Conservation (phyloP, 2,113 vertebrate species). For the Grammomys surdaster region DNA sequence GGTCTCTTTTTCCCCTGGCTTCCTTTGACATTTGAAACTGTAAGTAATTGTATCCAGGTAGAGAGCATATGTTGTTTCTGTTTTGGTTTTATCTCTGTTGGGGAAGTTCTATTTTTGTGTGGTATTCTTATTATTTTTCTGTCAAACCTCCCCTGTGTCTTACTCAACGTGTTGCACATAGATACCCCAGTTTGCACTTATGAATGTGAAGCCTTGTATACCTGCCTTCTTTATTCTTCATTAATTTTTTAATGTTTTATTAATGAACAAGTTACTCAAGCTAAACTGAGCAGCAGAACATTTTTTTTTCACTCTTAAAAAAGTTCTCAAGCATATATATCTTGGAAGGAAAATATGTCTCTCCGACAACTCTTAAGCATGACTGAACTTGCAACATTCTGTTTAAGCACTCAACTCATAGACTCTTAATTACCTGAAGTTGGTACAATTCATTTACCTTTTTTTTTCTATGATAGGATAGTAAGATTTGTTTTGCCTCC, state of each 20-base stretch:
- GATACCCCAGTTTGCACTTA: neutral
- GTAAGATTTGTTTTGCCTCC: neutral
- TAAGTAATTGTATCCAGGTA: neutral
- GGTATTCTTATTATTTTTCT: neutral
- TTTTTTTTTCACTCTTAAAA: slow-evolving; percentile 21
- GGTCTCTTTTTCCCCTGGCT: neutral
- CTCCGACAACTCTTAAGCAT: slow-evolving; percentile 21
- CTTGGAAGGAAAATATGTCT: neutral
- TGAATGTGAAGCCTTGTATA: slow-evolving; percentile 50
- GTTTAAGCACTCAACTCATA: slow-evolving; percentile 24
- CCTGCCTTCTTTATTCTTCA: slow-evolving; percentile 31
- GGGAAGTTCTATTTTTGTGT: neutral
- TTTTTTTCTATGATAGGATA: neutral
- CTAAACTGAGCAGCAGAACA: slow-evolving; percentile 25
- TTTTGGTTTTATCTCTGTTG: neutral
- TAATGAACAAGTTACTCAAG: slow-evolving; percentile 44
- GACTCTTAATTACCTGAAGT: slow-evolving; percentile 6
- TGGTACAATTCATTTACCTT: neutral
- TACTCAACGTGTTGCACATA: neutral
- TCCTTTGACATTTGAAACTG: neutral
- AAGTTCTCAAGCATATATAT: neutral
- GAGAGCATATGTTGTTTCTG: neutral
- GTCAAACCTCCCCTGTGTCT: neutral
- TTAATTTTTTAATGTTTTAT: slow-evolving; percentile 18
- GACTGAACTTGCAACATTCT: slow-evolving; percentile 38